Percentiles rank a stretch among this genome's conserved stretches.
Conservation (phyloP, 2,113 vertebrate genomes). For the Ictalurus furcatus region DNA sequence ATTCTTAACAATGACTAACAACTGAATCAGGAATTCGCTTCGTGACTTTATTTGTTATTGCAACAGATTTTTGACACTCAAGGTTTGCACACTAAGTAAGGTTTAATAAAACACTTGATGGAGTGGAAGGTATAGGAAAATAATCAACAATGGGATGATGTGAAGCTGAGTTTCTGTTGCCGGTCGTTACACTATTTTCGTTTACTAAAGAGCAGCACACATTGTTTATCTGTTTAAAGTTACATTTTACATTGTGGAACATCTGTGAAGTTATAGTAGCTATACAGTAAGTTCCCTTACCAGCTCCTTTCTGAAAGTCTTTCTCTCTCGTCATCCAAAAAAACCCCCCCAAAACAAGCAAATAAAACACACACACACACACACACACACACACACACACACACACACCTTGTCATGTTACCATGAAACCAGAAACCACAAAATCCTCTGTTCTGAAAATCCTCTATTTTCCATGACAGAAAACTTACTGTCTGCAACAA, state of each 20-base stretch:
- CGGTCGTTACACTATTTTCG: background rate
- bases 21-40: conserved; percentile 3
- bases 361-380: background rate
- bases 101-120: background rate
- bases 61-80: background rate
- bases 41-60: background rate
- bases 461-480: background rate
- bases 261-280: background rate
- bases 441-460: background rate
- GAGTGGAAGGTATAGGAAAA: background rate
- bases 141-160: background rate
- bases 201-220: background rate
- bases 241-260: background rate
- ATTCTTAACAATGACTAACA: conserved; percentile 26
- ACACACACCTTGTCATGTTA: background rate
- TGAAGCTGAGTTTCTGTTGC: background rate
- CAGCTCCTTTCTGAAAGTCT: background rate
- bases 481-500: background rate
- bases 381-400: no score
- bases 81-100: no score
- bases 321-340: background rate
- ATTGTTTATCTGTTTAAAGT: background rate
- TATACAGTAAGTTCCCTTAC: background rate
- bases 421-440: background rate
- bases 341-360: background rate